Evolutionary conservation across 2,888 invertebrate genomes (phyloP).

Genomic region (Agrochola lota): DNA sequence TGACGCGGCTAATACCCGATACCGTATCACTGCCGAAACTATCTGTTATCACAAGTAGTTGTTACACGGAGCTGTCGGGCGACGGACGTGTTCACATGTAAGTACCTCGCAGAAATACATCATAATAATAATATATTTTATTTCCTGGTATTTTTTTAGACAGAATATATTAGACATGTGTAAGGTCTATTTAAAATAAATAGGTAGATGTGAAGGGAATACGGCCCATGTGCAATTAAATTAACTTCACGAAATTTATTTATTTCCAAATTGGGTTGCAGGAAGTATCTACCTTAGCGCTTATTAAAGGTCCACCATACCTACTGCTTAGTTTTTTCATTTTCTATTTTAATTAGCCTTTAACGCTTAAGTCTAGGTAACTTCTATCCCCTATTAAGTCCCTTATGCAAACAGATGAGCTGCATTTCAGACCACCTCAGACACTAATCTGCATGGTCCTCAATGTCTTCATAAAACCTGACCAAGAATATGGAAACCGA

Average conservation of each 20-base stretch:
- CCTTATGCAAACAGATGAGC: not conserved
- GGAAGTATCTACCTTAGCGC: not conserved
- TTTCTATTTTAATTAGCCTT: not conserved
- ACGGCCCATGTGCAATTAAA: not conserved
- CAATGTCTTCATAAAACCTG: not conserved
- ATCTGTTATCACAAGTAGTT: conserved; percentile 35
- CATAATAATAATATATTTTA: not conserved
- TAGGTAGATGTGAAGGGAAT: not conserved
- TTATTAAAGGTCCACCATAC: not conserved
- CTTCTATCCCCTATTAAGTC: not conserved
- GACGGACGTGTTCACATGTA: conserved; percentile 54
- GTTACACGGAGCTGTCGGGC: conserved; percentile 11
- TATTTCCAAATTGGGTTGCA: not conserved
- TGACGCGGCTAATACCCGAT: conserved; percentile 18
- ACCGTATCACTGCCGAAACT: conserved; percentile 44
- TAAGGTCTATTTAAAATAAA: not conserved
- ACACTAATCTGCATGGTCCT: not conserved
- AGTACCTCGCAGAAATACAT: conserved; percentile 14
- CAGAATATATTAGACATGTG: fast-evolving
- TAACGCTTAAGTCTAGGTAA: not conserved
- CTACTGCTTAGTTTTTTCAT: not conserved
- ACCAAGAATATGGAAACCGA: not conserved
- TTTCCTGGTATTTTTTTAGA: not conserved
- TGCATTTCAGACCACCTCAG: not conserved
- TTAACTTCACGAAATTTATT: not conserved